Percentiles rank a stretch among this genome's conserved stretches.
phyloP scores from a whole-genome alignment of 2,888 invertebrate species.

The Frankliniella intonsa region DNA sequence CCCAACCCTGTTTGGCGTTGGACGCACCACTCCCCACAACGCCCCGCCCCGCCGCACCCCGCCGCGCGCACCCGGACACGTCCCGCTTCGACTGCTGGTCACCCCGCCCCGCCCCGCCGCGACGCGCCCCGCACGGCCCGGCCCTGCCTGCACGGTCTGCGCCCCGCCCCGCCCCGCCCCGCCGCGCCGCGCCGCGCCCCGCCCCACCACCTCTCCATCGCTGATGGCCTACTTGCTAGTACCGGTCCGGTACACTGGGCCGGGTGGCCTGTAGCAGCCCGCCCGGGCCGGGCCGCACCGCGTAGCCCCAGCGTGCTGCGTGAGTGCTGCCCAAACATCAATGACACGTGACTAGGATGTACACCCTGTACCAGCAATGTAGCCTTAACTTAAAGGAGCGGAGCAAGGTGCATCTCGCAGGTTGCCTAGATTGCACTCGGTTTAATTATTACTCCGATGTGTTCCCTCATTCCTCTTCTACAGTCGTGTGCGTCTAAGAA shows the following conservation, averaged over 20 bases:
- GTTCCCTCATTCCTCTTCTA: no score
- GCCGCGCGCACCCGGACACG: no score
- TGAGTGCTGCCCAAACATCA: not conserved
- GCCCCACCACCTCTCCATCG: not conserved
- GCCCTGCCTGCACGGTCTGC: not conserved
- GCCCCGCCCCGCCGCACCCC: not conserved
- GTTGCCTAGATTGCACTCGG: no score
- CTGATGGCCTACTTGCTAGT: constrained; percentile 19
- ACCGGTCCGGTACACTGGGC: constrained; percentile 16
- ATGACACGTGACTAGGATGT: no score
- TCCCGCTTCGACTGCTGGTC: no score
- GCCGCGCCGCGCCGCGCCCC: not conserved
- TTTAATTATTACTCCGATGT: no score
- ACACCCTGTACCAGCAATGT: no score
- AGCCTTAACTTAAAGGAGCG: no score
- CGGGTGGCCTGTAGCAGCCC: not conserved
- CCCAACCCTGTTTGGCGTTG: not conserved
- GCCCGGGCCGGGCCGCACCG: not conserved
- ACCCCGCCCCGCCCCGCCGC: not conserved
- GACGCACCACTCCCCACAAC: not conserved
- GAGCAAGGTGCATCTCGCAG: no score
- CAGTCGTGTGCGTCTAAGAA: no score
- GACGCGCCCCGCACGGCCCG: not conserved
- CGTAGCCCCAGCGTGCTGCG: not conserved
- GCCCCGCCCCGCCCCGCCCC: not conserved